Conservation (phyloP, 1,140 invertebrate species). For the Holcopasites calliopsidis region DNA sequence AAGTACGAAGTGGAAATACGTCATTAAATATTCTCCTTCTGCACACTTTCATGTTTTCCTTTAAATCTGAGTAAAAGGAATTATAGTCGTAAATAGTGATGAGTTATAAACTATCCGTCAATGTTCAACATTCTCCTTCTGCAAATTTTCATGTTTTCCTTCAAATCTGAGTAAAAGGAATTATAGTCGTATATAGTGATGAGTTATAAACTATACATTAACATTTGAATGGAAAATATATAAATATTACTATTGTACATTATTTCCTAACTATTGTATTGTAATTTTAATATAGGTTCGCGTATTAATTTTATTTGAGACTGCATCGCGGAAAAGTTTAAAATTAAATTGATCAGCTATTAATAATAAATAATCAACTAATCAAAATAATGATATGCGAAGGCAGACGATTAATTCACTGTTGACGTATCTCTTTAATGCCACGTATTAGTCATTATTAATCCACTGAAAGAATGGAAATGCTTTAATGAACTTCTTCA, state of each 20-base stretch:
- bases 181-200: too few species aligned
- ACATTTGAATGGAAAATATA: too few species aligned
- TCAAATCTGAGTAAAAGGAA: neutral
- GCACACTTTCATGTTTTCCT: neutral
- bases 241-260: too few species aligned
- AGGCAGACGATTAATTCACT: neutral
- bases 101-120: too few species aligned
- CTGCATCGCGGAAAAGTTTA: neutral
- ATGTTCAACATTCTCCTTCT: neutral
- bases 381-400: too few species aligned
- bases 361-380: too few species aligned
- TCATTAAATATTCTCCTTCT: neutral
- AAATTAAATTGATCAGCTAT: too few species aligned
- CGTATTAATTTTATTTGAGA: neutral
- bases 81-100: too few species aligned
- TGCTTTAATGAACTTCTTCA: neutral
- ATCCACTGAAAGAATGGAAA: neutral
- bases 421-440: neutral
- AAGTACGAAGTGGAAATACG: neutral
- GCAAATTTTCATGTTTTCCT: neutral
- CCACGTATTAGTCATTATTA: neutral
- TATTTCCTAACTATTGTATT: neutral
- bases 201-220: too few species aligned
- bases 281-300: neutral
- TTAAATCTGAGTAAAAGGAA: neutral